These are phyloP conservation scores for Silurus aristotelis DNA, from an alignment of 2,797 vertebrate genomes.

Conservation along the genomic window DNA sequence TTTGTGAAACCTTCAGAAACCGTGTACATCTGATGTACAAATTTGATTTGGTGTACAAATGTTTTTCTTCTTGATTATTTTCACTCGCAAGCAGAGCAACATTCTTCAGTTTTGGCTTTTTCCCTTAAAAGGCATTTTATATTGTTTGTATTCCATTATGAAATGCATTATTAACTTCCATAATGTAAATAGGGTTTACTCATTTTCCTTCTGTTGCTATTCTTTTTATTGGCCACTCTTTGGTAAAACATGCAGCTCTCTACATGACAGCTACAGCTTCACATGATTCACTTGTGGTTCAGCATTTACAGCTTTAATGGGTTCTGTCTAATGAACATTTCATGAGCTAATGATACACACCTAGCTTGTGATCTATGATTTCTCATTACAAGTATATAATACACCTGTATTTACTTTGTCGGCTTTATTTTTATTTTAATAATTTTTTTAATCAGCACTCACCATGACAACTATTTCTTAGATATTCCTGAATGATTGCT, in stretches of 20 bases:
- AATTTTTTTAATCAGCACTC: conserved; percentile 22
- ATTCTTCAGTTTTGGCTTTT: neutral
- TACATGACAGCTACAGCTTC: neutral
- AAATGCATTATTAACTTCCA: neutral
- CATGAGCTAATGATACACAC: neutral
- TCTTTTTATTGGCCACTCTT: conserved; percentile 45
- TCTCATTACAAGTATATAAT: neutral
- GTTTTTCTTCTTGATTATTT: neutral
- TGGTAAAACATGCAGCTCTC: neutral
- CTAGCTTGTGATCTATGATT: neutral
- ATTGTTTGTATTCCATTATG: no score
- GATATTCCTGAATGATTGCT: conserved; percentile 36
- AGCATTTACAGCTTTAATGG: neutral
- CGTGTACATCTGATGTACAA: no score
- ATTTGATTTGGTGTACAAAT: neutral
- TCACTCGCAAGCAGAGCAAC: neutral
- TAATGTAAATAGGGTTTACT: neutral
- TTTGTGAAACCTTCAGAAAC: no score
- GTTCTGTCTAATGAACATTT: neutral
- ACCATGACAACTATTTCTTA: conserved; percentile 37
- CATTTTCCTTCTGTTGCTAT: conserved; percentile 28
- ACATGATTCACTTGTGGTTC: neutral
- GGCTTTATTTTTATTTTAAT: neutral
- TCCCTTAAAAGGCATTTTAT: neutral
- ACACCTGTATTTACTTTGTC: neutral